Evolutionary conservation across 1,140 invertebrate species (phyloP), one percentile per base, ranked within the genome.

Genomic region (Zaprionus kolodkinae): DNA sequence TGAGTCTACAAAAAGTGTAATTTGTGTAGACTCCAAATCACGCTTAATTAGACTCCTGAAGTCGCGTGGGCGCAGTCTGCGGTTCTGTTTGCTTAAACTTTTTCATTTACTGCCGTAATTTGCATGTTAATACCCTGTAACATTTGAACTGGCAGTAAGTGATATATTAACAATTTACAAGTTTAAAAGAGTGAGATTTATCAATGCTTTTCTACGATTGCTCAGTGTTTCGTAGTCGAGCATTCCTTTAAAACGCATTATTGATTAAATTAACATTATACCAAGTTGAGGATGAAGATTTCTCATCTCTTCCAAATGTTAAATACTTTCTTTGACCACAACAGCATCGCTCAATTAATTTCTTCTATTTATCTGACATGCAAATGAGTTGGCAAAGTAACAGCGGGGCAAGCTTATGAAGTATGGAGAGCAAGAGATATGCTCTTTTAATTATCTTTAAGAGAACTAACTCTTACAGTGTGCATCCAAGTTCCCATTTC

Each of bases 41-140:
- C 38, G 68, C 60, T 64, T n/a, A 71, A 64, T 21, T 54, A 56
- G 40, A 38, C 45, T 30, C 27, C 1, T 60, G 13, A 68, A 68
- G 10, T 56, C 33, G 21, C 27, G 68, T 25, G 50, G 59, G 30
- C 21, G 50, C 10, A 21, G 36, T 40, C 43, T 68, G 21, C 57
- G 11, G 40, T 6, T 36, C 25, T 76, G 67, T 64, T 79, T 75
- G 36, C 45, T 35, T 50, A 40, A 79, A 79, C 68, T 76, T 79
- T 72, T 76, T 68, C 69, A 79, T 72, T 76, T 72, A 76, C 50
- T 30, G 21, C 17, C 11, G 9, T 30, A 55, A 56, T 56, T 73
- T 48, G 54, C 45, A 40, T 45, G 17, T 15, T 33, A 40, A 63
- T 54, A 55, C 48, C 30, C 54, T 11, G 48, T 33, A 27, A 6